Evolutionary conservation across 2,113 vertebrate species (phyloP), one percentile per base, ranked within the genome.

Genomic region (Muntiacus reevesi): DNA sequence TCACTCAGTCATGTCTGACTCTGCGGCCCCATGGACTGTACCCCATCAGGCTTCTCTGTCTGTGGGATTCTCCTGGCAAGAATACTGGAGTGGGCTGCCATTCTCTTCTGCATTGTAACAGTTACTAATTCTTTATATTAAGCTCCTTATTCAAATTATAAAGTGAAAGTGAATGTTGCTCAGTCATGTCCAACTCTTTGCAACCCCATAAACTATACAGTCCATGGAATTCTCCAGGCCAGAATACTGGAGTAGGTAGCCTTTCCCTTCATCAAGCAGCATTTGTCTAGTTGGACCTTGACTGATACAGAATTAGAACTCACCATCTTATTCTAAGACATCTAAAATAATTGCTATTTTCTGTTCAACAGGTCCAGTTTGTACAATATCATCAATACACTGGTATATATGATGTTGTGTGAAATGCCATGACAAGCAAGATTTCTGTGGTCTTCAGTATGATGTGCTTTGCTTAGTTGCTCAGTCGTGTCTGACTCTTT

Each of bases 61-160:
- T 19, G 13, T 40, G 67, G 67, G n/a, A 40, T 74, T 74, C 67
- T 74, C 67, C 19, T 40, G 10, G 67, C 5, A 40, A 74, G 67
- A 74, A 74, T 40, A 74, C 67, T 74, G n/a, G n/a, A 74, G n/a
- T 74, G n/a, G 67, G n/a, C 23, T 74, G n/a, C 19, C 67, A 74
- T 40, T 25, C n/a, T n/a, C n/a, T 74, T 74, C n/a, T 74, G n/a
- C 2, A 0, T 40, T 74, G 19, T 74, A 74, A 74, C 19, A 74
- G 10, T 74, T 95, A 62, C 47, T 40, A 86, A 92, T 43, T 92
- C 30, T 82, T 82, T 54, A 55, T 50, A 43, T 67, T 89, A 86
- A 86, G 36, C 6, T 57, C n/a, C 11, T 7, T 74, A 62, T 93
- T 95, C 15, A 64, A 89, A 87, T 93, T 74, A 43, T 40, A 25